phyloP scores from a whole-genome alignment of 2,797 vertebrate species.

The Cyprinodon diabolis region DNA sequence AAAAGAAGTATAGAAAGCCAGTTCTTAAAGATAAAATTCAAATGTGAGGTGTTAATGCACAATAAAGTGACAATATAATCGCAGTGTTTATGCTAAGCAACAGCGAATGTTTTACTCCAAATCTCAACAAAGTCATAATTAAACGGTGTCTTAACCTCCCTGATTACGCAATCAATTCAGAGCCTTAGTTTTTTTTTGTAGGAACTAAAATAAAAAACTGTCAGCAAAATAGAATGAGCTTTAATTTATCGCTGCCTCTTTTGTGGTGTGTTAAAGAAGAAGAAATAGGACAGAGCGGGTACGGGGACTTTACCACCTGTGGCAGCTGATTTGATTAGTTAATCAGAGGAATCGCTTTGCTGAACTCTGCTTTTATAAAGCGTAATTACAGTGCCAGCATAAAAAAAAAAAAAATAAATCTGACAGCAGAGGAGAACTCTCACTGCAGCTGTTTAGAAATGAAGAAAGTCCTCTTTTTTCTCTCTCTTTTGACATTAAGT shows the following conservation, averaged over 20 bases:
- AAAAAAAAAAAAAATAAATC: slow-evolving; percentile 11
- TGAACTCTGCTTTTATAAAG: slow-evolving; percentile 53
- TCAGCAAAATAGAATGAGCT: slow-evolving; percentile 26
- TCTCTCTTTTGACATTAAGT: slow-evolving; percentile 21
- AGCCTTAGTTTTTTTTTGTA: slow-evolving; percentile 2
- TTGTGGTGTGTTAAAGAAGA: slow-evolving; percentile 21
- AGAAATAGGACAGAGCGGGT: slow-evolving; percentile 35
- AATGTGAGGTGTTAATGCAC: background rate
- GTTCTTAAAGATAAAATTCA: background rate
- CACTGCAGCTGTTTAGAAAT: slow-evolving; percentile 60
- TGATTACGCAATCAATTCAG: slow-evolving; percentile 55
- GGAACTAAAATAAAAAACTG: background rate
- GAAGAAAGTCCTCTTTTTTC: slow-evolving; percentile 23
- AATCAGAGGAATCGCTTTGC: slow-evolving; percentile 71
- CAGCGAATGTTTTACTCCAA: slow-evolving; percentile 32
- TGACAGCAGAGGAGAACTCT: slow-evolving; percentile 19
- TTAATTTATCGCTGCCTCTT: slow-evolving; percentile 43
- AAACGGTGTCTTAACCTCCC: slow-evolving; percentile 59
- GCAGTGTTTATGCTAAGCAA: slow-evolving; percentile 37
- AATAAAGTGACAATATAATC: slow-evolving; percentile 21
- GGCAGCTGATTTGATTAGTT: slow-evolving; percentile 71
- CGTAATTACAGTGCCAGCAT: slow-evolving; percentile 57
- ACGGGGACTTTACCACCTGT: slow-evolving; percentile 68
- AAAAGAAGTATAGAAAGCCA: background rate
- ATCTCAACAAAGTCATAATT: slow-evolving; percentile 54